Evolutionary conservation across 2,113 vertebrate species (phyloP).

Genomic region (Scomber scombrus): DNA sequence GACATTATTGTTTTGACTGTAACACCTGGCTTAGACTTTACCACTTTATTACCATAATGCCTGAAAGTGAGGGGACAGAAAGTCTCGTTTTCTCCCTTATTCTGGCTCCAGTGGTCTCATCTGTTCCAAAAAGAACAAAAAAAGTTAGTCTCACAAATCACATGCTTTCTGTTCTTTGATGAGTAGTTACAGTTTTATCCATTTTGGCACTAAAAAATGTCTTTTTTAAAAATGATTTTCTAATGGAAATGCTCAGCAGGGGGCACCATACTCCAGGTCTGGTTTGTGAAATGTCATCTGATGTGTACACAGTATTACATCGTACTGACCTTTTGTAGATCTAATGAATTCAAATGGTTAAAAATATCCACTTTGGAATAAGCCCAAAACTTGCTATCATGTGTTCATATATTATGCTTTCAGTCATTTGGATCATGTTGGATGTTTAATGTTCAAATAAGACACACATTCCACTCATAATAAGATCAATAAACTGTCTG

Average conservation of each 20-base stretch:
- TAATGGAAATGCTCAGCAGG: slow-evolving; percentile 46
- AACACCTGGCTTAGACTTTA: no score
- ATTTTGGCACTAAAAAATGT: neutral
- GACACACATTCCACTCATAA: no score
- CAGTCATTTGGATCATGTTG: neutral
- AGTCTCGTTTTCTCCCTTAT: no score
- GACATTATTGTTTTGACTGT: no score
- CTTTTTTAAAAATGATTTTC: no score
- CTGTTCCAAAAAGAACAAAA: neutral
- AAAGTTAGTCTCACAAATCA: neutral
- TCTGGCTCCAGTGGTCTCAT: no score
- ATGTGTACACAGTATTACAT: neutral
- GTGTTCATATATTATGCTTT: neutral
- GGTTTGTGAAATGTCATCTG: neutral
- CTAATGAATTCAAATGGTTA: neutral
- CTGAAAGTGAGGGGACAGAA: no score
- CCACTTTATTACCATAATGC: no score
- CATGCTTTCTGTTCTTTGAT: slow-evolving; percentile 1
- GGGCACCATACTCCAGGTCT: slow-evolving; percentile 54
- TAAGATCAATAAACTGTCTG: no score
- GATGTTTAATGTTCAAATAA: no score
- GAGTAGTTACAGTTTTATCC: neutral
- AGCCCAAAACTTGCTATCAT: no score
- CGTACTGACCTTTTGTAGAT: neutral
- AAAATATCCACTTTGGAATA: neutral